Percentiles rank a stretch among this genome's conserved stretches.
These are phyloP conservation scores for Sarcophaga subvicina DNA, from an alignment of 2,888 invertebrate species.

Conservation along the genomic window DNA sequence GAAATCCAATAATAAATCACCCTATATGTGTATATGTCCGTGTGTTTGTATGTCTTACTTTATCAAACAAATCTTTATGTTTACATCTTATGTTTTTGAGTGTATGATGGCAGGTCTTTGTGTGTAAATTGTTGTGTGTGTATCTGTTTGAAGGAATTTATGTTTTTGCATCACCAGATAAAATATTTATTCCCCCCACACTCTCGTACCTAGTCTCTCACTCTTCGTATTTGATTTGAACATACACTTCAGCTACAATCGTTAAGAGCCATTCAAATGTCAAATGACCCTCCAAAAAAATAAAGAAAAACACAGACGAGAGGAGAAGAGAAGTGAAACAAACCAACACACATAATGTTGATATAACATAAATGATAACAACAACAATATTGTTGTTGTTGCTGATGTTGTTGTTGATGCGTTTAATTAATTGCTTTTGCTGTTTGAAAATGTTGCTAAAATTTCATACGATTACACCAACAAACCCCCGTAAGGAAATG, in stretches of 20 bases:
- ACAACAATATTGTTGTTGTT: neutral
- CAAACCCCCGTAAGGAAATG: too few relatives aligned
- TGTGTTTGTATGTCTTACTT: neutral
- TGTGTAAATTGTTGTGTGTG: too few relatives aligned
- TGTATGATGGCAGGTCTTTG: neutral
- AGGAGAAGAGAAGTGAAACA: neutral
- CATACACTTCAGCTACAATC: slow-evolving; percentile 36
- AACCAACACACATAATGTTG: too few relatives aligned
- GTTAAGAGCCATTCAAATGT: slow-evolving; percentile 39
- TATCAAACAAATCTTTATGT: slow-evolving; percentile 22
- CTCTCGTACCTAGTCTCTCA: neutral
- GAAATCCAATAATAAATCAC: neutral
- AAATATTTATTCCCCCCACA: neutral
- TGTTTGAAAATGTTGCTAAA: slow-evolving; percentile 17
- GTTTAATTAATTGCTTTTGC: slow-evolving; percentile 56
- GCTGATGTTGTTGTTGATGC: slow-evolving; percentile 2
- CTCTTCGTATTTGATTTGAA: slow-evolving; percentile 18
- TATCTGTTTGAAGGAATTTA: neutral
- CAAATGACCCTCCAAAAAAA: slow-evolving; percentile 12
- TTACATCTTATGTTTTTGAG: neutral
- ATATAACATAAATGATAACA: too few relatives aligned
- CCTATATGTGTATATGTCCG: neutral
- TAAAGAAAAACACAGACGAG: neutral
- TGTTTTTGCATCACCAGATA: neutral
- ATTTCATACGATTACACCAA: neutral